Conservation (phyloP, 2,888 invertebrate species). For the Hyppa rectilinea region DNA sequence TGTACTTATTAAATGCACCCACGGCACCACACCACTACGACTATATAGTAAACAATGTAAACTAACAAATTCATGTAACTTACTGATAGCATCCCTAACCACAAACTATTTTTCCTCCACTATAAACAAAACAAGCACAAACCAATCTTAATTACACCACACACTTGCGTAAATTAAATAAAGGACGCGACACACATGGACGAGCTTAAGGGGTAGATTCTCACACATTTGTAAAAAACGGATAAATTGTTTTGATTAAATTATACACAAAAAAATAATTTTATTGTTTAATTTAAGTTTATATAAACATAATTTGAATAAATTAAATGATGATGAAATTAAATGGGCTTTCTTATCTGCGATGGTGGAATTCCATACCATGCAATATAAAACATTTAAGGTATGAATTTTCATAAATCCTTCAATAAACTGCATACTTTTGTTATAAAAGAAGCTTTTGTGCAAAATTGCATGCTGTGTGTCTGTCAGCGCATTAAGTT, state of each 20-base stretch:
- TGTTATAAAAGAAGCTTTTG: neutral
- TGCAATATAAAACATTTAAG: neutral
- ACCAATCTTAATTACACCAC: constrained; percentile 40
- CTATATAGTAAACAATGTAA: neutral
- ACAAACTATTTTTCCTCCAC: constrained; percentile 20
- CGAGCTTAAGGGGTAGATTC: constrained; percentile 23
- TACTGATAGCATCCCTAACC: neutral
- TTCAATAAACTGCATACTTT: neutral
- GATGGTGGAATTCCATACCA: too few species aligned
- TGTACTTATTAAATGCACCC: too few species aligned
- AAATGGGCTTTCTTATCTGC: neutral
- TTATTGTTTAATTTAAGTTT: too few species aligned
- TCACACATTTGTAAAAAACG: neutral
- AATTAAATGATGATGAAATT: too few species aligned
- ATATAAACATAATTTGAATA: too few species aligned
- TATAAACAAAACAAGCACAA: constrained; percentile 10
- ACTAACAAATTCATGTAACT: constrained; percentile 4
- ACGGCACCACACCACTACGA: too few species aligned
- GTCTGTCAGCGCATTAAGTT: too few species aligned
- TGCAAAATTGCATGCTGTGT: too few species aligned
- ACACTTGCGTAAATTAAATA: constrained; percentile 28
- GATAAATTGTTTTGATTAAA: neutral
- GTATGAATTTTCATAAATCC: neutral
- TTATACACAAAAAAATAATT: too few species aligned
- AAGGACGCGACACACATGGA: constrained; percentile 9